phyloP scores from a whole-genome alignment of 2,113 vertebrate genomes.

The Larimichthys crocea region DNA sequence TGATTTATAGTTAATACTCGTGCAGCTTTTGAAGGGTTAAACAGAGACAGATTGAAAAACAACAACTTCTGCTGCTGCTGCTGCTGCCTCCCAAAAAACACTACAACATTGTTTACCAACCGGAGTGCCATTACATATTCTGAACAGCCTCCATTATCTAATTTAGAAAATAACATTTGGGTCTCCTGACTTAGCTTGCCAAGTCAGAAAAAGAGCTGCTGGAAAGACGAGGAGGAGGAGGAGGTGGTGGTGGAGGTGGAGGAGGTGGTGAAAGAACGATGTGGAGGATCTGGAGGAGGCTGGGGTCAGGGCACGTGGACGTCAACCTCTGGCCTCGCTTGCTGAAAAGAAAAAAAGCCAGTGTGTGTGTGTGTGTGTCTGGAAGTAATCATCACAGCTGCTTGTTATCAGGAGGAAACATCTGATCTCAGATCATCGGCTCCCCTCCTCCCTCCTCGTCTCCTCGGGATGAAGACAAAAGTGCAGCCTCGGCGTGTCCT shows the following conservation, averaged over 20 bases:
- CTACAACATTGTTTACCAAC: slow-evolving; percentile 62
- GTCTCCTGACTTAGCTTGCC: slow-evolving; percentile 70
- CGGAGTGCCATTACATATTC: slow-evolving; percentile 56
- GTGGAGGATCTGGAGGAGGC: slow-evolving; percentile 35
- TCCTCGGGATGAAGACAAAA: slow-evolving; percentile 59
- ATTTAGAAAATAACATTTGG: slow-evolving; percentile 80
- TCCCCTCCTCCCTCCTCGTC: slow-evolving; percentile 15
- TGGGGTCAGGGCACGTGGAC: slow-evolving; percentile 50
- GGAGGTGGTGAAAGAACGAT: not conserved
- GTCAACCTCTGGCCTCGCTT: slow-evolving; percentile 61
- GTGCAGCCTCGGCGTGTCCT: slow-evolving; percentile 54
- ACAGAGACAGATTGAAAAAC: slow-evolving; percentile 23
- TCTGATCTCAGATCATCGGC: slow-evolving; percentile 74
- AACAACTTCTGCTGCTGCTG: slow-evolving; percentile 33
- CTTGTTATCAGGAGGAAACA: slow-evolving; percentile 76
- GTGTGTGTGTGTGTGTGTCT: slow-evolving; percentile 39
- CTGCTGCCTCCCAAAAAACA: slow-evolving; percentile 45
- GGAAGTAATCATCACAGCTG: slow-evolving; percentile 68
- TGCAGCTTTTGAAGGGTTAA: no score
- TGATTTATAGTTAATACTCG: no score
- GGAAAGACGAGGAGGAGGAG: slow-evolving; percentile 1
- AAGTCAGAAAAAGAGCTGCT: slow-evolving; percentile 17
- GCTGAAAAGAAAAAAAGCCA: slow-evolving; percentile 6
- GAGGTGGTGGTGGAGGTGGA: no score
- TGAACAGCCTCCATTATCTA: slow-evolving; percentile 62